Percentiles rank a stretch among this genome's conserved stretches.
These are phyloP conservation scores for Ochlodes sylvanus DNA, from an alignment of 2,888 invertebrate species.

Conservation along the genomic window DNA sequence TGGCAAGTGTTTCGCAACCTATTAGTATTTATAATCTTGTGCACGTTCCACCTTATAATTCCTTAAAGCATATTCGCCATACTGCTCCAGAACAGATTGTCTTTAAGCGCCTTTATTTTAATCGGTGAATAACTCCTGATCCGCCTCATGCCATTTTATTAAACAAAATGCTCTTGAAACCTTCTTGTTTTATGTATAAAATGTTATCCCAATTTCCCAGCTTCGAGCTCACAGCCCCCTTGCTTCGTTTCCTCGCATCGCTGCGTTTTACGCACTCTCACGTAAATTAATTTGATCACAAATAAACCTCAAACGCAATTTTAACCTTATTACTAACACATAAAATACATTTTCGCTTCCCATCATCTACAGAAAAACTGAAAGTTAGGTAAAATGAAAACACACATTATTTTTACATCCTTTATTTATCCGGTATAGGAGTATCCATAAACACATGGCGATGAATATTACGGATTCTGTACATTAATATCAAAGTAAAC, in stretches of 20 bases:
- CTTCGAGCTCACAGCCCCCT: slow-evolving; percentile 42
- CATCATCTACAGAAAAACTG: slow-evolving; percentile 1
- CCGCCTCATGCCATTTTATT: not conserved
- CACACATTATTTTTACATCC: slow-evolving; percentile 57
- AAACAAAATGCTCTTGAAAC: not conserved
- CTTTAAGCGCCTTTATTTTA: too few relatives aligned
- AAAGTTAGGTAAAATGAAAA: slow-evolving; percentile 49
- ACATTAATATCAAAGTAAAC: slow-evolving; percentile 81
- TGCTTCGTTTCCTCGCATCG: slow-evolving; percentile 51
- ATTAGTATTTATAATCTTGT: too few relatives aligned
- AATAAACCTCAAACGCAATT: slow-evolving; percentile 40
- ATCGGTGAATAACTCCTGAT: too few relatives aligned
- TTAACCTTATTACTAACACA: slow-evolving; percentile 40
- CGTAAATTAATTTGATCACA: slow-evolving; percentile 65
- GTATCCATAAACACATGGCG: slow-evolving; percentile 77
- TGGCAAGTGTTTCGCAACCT: too few relatives aligned
- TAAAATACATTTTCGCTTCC: slow-evolving; percentile 36
- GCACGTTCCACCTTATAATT: too few relatives aligned
- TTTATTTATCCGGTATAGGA: slow-evolving; percentile 79
- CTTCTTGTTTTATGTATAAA: slow-evolving; percentile 10
- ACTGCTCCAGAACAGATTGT: too few relatives aligned
- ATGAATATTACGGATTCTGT: slow-evolving; percentile 75
- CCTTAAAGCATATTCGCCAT: too few relatives aligned
- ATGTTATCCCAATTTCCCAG: slow-evolving; percentile 45
- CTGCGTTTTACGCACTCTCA: slow-evolving; percentile 58